These are phyloP conservation scores for Lasioglossum lativentre DNA, from an alignment of 2,888 invertebrate genomes.

Conservation along the genomic window DNA sequence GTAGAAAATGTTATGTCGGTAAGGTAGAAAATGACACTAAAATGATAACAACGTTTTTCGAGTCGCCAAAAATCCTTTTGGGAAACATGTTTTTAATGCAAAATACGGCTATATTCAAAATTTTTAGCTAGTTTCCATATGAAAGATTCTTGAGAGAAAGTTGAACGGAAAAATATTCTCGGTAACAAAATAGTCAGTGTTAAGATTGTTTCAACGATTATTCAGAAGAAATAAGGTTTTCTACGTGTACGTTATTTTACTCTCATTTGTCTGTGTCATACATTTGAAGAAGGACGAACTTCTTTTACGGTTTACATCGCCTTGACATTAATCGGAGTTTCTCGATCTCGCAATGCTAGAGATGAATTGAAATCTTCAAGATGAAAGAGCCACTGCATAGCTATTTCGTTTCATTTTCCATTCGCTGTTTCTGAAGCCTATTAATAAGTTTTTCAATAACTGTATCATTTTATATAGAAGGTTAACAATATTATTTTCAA, in stretches of 20 bases:
- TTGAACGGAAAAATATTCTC: too few relatives aligned
- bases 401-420: neutral
- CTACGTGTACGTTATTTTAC: neutral
- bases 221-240: neutral
- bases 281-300: neutral
- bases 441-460: neutral
- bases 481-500: too few relatives aligned
- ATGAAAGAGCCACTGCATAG: slow-evolving; percentile 6
- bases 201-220: neutral
- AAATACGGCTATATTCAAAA: too few relatives aligned
- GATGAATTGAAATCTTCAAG: slow-evolving; percentile 1
- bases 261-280: neutral
- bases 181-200: neutral
- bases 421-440: neutral
- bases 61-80: too few relatives aligned
- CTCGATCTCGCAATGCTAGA: slow-evolving; percentile 26
- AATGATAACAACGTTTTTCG: too few relatives aligned
- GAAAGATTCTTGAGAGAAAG: too few relatives aligned
- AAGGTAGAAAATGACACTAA: too few relatives aligned
- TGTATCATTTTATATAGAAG: too few relatives aligned
- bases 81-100: too few relatives aligned
- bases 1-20: too few relatives aligned
- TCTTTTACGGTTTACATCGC: slow-evolving; percentile 28
- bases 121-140: too few relatives aligned
- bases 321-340: slow-evolving; percentile 54